A percentile compares a stretch with the other conserved stretches of the same genome.
These are phyloP conservation scores for Eupithecia tripunctaria DNA, from an alignment of 2,888 invertebrate species.

Conservation along the genomic window DNA sequence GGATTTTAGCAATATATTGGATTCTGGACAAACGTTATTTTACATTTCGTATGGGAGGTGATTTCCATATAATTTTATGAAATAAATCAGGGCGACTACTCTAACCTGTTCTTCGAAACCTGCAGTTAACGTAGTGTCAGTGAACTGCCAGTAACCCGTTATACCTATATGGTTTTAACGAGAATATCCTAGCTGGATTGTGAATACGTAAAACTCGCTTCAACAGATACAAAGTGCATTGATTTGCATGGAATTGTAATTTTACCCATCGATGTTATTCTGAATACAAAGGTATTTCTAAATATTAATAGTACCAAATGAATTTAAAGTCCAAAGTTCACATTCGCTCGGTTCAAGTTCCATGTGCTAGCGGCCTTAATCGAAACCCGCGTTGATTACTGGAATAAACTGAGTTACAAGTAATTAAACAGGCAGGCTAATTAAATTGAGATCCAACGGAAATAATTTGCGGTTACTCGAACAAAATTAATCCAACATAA, in stretches of 20 bases:
- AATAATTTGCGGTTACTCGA: slow-evolving; percentile 57
- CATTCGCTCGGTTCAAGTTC: background rate
- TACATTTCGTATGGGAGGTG: too few relatives aligned
- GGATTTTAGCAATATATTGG: too few relatives aligned
- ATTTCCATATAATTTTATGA: too few relatives aligned
- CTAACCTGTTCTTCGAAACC: too few relatives aligned
- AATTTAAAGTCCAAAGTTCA: background rate
- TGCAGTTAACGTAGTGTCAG: too few relatives aligned
- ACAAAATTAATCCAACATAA: slow-evolving; percentile 51
- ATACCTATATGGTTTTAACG: background rate
- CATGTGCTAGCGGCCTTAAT: slow-evolving; percentile 30
- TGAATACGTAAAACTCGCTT: background rate
- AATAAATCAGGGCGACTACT: too few relatives aligned
- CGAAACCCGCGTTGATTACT: slow-evolving; percentile 51
- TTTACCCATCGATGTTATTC: background rate
- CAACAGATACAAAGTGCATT: background rate
- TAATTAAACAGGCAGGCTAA: slow-evolving; percentile 61
- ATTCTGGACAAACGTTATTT: too few relatives aligned
- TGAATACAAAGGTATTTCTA: background rate
- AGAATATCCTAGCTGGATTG: background rate
- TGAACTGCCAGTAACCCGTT: background rate
- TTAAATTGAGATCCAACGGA: slow-evolving; percentile 61
- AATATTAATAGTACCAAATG: background rate
- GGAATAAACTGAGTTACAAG: slow-evolving; percentile 56
- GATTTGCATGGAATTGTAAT: background rate